Evolutionary conservation across 2,888 invertebrate genomes (phyloP), one percentile per base, ranked within the genome.

Genomic region (Melikaiella ostensackeni): DNA sequence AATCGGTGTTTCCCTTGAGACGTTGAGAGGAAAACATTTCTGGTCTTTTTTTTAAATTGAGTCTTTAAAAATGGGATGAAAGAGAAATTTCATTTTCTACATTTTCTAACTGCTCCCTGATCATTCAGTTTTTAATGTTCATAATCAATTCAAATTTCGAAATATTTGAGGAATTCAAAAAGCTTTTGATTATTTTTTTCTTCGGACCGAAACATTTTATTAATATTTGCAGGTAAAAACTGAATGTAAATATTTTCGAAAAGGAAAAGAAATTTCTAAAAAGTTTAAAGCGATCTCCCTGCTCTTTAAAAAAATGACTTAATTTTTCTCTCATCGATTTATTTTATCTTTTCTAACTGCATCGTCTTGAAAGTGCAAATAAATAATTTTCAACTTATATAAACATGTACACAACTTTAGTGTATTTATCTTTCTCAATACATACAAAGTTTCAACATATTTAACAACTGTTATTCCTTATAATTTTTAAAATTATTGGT

Each of bases 291-390:
- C 9, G 21, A 66, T 27, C 11, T 13, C 1, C 35, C n/a, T 55
- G n/a, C 50, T 21, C 21, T 9, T n/a, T 55, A 55, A 2, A 50
- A 46, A n/a, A n/a, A 50, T 50, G 8, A 50, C n/a, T 8, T 50
- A n/a, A 50, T 2, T n/a, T 63, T 42, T 27, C 66, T 66, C 42
- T 66, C 66, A 27, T 13, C 9, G 42, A 24, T 24, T 21, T 38
- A 38, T 42, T 24, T 38, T n/a, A 9, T 27, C 42, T 46, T 66
- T 66, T 46, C 66, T 42, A 42, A 66, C 46, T 27, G 42, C 27
- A 66, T 66, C 8, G 42, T 19, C 16, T 46, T 46, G 5, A 42
- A 42, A 66, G 1, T 66, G 19, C 30, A 27, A 61, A 61, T 27
- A 61, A 61, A 61, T 19, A 30, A 19, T 61, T 30, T 61, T 61